Percentiles rank a stretch among this genome's conserved stretches.
Evolutionary conservation across 2,113 vertebrate genomes (phyloP).

Genomic region (Marcusenius ussheri): DNA sequence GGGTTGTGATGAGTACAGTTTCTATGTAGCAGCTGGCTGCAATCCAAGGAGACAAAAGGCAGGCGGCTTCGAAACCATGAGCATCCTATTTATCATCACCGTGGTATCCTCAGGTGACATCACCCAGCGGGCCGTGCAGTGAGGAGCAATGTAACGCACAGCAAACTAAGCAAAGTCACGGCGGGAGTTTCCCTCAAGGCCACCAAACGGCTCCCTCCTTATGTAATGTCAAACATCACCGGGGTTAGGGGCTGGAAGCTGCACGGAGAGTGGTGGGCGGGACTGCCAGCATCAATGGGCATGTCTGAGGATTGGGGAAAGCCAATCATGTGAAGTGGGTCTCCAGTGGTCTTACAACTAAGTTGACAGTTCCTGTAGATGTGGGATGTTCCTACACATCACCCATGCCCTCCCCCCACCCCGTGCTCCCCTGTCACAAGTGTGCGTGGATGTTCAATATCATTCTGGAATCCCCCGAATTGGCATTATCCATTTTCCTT

Average conservation of each 20-base stretch:
- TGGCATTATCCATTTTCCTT: constrained; percentile 55
- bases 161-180: background rate
- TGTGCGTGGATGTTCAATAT: constrained; percentile 23
- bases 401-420: constrained; percentile 37
- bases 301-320: background rate
- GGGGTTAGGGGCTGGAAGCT: background rate
- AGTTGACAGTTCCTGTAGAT: background rate
- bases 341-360: background rate
- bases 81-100: background rate
- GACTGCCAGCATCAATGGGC: background rate
- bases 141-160: background rate
- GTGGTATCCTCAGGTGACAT: background rate
- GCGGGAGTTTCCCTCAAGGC: background rate
- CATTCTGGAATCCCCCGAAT: constrained; percentile 33
- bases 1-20: background rate
- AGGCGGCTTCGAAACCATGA: background rate
- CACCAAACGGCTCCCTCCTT: background rate
- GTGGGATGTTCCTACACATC: background rate
- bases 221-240: background rate
- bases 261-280: background rate
- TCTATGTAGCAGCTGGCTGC: background rate
- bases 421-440: constrained; percentile 3
- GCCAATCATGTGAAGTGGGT: background rate
- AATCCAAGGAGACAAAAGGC: background rate
- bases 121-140: background rate